Evolutionary conservation across 2,888 invertebrate species (phyloP), one percentile per base, ranked within the genome.

Genomic region (Pyrrhia umbra): DNA sequence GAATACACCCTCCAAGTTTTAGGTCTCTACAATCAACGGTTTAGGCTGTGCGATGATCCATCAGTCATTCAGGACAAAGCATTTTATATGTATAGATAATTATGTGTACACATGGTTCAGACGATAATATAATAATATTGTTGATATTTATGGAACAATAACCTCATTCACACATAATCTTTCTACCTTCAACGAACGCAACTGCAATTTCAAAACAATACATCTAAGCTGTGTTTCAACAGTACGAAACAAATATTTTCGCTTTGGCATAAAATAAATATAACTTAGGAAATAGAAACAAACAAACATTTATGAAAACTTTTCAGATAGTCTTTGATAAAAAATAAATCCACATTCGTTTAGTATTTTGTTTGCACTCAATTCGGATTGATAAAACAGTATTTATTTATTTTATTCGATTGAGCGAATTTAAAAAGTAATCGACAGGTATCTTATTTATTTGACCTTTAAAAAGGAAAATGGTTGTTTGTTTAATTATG

Each of bases 331-430:
- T 21, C 1, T 30, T 66, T 15, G 15, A 18, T 18, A 43, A 39
- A 60, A 45, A 65, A 45, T 18, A 43, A 52, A 65, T 2, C 23
- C 8, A 46, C 4, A 25, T 39, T 15, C 18, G 23, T 46, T 16
- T 37, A 20, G 3, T 3, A 13, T 65, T 61, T 30, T 16, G 10
- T 66, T 65, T 54, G 21, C 45, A 30, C 54, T 45, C 18, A 39
- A 66, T 63, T 66, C 18, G 23, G n/a, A 37, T 37, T n/a, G n/a
- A 37, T 18, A 21, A 39, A 23, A n/a, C 20, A 42, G 49, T 10
- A 1, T 5, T 27, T 2, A 2, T 60, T 16, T 27, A 16, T 34
- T 37, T 30, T 23, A 20, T 15, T 43, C 9, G 23, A 3, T 13
- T 9, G 13, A 9, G 6, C 34, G 34, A 34, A 34, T 34, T n/a